Evolutionary conservation across 2,113 vertebrate species (phyloP), one percentile per base, ranked within the genome.

Genomic region (Leptobrachium leishanense): DNA sequence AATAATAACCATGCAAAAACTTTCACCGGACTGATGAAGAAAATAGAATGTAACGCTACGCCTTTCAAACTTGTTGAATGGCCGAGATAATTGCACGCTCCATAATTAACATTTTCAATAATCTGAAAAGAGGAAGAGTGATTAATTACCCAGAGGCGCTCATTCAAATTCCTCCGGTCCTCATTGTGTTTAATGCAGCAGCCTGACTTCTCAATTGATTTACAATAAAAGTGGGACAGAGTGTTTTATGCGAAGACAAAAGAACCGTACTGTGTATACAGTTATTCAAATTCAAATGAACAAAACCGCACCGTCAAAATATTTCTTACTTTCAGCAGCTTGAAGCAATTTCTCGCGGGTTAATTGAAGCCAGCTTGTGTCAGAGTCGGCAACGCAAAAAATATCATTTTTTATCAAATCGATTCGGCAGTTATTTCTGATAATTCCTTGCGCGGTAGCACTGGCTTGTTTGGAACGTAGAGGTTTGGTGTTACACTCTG

Each of bases 21-120:
- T 46, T 31, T 70, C 15, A 70, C 15, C 50, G 15, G 2, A 11
- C 41, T 68, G 12, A 7, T 12, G 10, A 15, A 59, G 85, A 88
- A 90, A 90, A 85, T 77, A 89, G 86, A 87, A 75, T 42, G 15
- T 54, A 76, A 68, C 13, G n/a, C 68, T 86, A 31, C 20, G 20
- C 20, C 70, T 84, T 86, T 83, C 86, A 76, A 83, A 85, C 80
- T 83, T 87, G 76, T 79, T 67, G 86, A 71, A 13, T 82, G 85
- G 79, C 5, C 75, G 66, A 78, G 74, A 84, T 87, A 72, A 55
- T 83, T 86, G 66, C 81, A 31, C 81, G 84, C 63, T 76, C 86
- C 86, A 85, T 86, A 54, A 87, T 90, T 82, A 91, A 84, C 82
- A 87, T 86, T 83, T 86, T 89, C 83, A 85, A 72, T 85, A 84